Base-by-base conservation (phyloP, 2,888 invertebrate genomes). In the Leucoma salicis region DNA sequence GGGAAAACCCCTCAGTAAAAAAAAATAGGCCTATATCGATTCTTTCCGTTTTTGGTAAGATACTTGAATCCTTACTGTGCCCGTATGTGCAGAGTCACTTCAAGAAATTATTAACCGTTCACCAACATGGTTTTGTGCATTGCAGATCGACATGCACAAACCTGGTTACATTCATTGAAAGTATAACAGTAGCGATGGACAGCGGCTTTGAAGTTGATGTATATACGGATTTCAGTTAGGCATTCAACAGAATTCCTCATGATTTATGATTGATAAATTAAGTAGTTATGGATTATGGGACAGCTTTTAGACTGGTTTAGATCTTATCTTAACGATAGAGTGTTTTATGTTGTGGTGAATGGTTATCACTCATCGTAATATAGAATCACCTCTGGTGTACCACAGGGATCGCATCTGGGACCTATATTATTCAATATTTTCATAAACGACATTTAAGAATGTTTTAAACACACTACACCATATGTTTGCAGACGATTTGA, bases 161-260 rank as follows among this genome's bases (percentile, higher is more conserved):
- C 10, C n/a, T n/a, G n/a, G n/a, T n/a, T n/a, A n/a, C n/a, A n/a
- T n/a, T n/a, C n/a, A n/a, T n/a, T n/a, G n/a, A n/a, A n/a, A n/a
- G 48, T 13, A 8, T 33, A 16, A 0, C 60, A 5, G 15, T 39
- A 3, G 29, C 42, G 11, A 18, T 32, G 0, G 5, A 60, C 0
- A 58, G 58, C 31, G 13, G 11, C 11, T 18, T 12, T 6, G 14
- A 35, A 14, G 21, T 10, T 25, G 25, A 25, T 10, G n/a, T 25
- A 5, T 25, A 25, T n/a, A 25, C 25, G 10, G 25, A 25, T 10
- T 25, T 25, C 25, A 25, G 25, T n/a, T 8, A 25, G n/a, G 25
- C 25, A 3, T 25, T 25, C n/a, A n/a, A 25, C 10, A 5, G n/a
- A 25, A 25, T 25, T 10, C n/a, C 25, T 3, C 25, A 25, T n/a